Evolutionary conservation across 2,888 invertebrate species (phyloP).

Genomic region (Rhaphigaster nebulosa): DNA sequence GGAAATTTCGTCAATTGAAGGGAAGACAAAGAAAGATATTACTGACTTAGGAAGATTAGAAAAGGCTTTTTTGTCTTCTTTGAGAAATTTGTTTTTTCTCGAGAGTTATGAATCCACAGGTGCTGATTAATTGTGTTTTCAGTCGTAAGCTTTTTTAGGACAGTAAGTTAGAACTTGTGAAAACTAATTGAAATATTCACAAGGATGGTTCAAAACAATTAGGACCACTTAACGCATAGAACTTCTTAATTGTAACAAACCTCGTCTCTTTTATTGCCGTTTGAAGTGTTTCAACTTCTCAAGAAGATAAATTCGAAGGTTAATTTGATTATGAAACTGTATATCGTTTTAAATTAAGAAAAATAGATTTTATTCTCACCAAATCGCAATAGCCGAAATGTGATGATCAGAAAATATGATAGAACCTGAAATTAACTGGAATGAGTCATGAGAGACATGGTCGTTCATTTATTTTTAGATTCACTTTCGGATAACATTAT

Average conservation of each 20-base stretch:
- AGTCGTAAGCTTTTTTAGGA: constrained; percentile 21
- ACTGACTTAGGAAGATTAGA: constrained; percentile 18
- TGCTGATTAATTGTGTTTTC: constrained; percentile 49
- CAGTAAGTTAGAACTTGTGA: constrained; percentile 4
- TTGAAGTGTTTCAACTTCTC: constrained; percentile 15
- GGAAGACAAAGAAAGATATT: constrained; percentile 5
- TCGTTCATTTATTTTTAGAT: too few relatives aligned
- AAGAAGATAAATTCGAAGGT: background rate
- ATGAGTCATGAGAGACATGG: too few relatives aligned
- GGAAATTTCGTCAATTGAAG: background rate
- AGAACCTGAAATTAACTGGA: too few relatives aligned
- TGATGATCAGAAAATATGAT: too few relatives aligned
- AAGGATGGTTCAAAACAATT: constrained; percentile 36
- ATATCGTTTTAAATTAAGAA: background rate
- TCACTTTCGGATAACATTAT: too few relatives aligned
- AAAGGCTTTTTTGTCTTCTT: constrained; percentile 7
- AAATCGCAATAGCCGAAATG: too few relatives aligned
- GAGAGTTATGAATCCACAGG: constrained; percentile 48
- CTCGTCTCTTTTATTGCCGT: constrained; percentile 25
- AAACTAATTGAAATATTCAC: constrained; percentile 41
- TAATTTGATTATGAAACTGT: background rate
- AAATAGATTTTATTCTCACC: background rate
- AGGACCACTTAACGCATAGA: constrained; percentile 45
- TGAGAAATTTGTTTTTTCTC: constrained; percentile 15
- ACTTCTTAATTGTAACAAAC: constrained; percentile 43